phyloP scores from a whole-genome alignment of 2,797 vertebrate genomes.

The Cephalopachus bancanus region DNA sequence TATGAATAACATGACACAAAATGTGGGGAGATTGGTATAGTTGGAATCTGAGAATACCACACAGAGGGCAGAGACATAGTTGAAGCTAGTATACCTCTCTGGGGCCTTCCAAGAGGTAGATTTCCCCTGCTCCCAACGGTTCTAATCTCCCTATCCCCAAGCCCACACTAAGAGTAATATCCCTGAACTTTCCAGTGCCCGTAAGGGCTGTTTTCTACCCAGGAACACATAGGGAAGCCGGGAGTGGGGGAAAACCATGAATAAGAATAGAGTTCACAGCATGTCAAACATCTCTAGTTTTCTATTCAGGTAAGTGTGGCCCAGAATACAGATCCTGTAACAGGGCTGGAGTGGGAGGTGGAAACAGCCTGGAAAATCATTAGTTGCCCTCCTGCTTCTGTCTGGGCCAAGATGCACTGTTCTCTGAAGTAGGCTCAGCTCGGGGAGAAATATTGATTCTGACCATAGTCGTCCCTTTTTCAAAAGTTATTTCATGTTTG shows the following conservation, averaged over 20 bases:
- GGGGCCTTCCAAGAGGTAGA: not conserved
- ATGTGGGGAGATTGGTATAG: not conserved
- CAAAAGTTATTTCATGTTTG: slow-evolving; percentile 87
- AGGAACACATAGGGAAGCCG: slow-evolving; percentile 81
- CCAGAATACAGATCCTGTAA: slow-evolving; percentile 82
- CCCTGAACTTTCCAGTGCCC: not conserved
- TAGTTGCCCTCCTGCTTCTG: slow-evolving; percentile 82
- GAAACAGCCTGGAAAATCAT: slow-evolving; percentile 83
- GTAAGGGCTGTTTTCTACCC: slow-evolving; percentile 78
- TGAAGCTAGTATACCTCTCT: not conserved
- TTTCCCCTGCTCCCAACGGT: too few relatives aligned
- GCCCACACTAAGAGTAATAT: not conserved
- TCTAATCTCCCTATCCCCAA: not conserved
- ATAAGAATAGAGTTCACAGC: slow-evolving; percentile 79
- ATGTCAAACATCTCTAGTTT: slow-evolving; percentile 78
- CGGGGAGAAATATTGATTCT: slow-evolving; percentile 87
- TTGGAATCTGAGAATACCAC: not conserved
- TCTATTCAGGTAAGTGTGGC: slow-evolving; percentile 75
- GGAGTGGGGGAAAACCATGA: slow-evolving; percentile 79
- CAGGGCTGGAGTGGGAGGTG: slow-evolving; percentile 64
- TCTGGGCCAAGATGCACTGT: slow-evolving; percentile 74
- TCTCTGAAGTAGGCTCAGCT: slow-evolving; percentile 86
- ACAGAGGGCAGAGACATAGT: not conserved
- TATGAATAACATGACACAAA: not conserved
- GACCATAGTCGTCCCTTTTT: slow-evolving; percentile 83